These are phyloP conservation scores for Macrosteles quadrilineatus DNA, from an alignment of 1,140 invertebrate species.

Conservation along the genomic window DNA sequence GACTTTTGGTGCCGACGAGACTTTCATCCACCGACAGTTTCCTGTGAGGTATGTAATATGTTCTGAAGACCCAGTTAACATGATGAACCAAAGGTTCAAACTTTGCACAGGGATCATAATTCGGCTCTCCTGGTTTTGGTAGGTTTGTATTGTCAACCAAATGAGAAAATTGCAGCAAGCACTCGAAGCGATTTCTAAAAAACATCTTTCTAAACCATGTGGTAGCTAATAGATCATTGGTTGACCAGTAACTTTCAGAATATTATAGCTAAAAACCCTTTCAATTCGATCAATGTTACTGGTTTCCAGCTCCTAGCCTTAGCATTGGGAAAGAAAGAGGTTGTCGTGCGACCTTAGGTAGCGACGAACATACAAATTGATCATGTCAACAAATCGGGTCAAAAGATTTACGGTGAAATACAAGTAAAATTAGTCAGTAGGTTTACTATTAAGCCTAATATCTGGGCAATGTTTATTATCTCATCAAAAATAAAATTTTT, in stretches of 20 bases:
- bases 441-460: no score
- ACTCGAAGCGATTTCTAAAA: no score
- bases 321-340: background rate
- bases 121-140: background rate
- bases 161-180: background rate
- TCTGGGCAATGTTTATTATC: no score
- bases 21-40: background rate
- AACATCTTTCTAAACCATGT: no score
- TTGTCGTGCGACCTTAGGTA: no score
- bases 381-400: background rate
- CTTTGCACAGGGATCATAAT: background rate
- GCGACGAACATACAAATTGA: background rate
- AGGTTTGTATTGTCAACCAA: background rate
- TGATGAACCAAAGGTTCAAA: background rate
- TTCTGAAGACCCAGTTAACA: background rate
- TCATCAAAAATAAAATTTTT: no score
- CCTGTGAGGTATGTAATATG: background rate
- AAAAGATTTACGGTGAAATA: background rate
- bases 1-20: no score
- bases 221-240: no score
- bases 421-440: background rate
- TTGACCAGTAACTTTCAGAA: no score
- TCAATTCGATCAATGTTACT: no score
- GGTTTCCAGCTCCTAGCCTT: no score
- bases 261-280: no score